These are phyloP conservation scores for Trididemnum miniatum DNA, from an alignment of 23 tunicate species.

Conservation along the genomic window DNA sequence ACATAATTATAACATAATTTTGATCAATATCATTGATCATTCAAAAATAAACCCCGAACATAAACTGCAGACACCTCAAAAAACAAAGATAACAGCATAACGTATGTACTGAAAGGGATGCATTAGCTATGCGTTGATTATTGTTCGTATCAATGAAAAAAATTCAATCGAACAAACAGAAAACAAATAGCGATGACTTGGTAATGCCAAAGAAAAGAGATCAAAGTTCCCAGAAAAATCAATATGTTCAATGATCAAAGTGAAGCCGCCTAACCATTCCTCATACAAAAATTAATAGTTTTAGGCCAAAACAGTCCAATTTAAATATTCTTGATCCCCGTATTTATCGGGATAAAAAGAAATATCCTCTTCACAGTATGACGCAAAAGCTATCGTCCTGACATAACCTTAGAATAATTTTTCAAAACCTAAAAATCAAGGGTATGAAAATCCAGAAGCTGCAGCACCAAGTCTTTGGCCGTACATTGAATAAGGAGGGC, in stretches of 20 bases:
- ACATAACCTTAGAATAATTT: background rate
- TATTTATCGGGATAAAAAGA: too few species aligned
- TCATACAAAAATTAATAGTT: background rate
- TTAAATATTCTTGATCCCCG: too few species aligned
- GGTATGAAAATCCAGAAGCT: constrained; percentile 32
- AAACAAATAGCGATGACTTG: background rate
- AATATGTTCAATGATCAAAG: background rate
- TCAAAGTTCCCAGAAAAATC: background rate
- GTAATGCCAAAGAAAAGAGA: background rate
- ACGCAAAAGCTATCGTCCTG: background rate
- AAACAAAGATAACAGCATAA: background rate
- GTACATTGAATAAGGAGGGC: constrained; percentile 74
- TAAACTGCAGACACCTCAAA: background rate
- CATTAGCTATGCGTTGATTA: background rate
- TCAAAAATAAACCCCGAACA: background rate
- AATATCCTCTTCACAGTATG: too few species aligned
- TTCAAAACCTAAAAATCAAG: background rate
- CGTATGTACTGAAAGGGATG: too few species aligned
- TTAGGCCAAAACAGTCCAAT: too few species aligned
- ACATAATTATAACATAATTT: background rate
- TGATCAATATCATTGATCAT: background rate
- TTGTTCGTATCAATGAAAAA: background rate
- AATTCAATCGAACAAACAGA: background rate
- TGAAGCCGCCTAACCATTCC: background rate
- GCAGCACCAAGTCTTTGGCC: constrained; percentile 77